phyloP scores from a whole-genome alignment of 2,113 vertebrate species.

The Chaetorhynchus papuensis region DNA sequence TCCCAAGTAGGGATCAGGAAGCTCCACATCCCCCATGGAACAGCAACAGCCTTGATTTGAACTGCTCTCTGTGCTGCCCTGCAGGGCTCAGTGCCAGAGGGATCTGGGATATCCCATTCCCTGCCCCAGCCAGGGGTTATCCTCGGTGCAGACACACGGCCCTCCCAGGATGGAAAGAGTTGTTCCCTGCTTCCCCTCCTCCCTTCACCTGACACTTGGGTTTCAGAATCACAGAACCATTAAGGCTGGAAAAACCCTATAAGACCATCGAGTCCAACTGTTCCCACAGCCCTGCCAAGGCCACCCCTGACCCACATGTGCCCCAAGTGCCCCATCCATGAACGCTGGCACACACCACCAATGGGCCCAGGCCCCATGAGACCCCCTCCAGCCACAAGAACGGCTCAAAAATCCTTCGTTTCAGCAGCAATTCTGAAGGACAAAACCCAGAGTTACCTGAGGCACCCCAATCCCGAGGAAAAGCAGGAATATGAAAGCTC shows the following conservation, averaged over 20 bases:
- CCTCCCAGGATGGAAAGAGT: not conserved
- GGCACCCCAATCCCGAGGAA: not conserved
- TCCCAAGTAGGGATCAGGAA: not conserved
- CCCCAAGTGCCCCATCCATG: not conserved
- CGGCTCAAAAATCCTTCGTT: not conserved
- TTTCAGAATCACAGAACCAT: not conserved
- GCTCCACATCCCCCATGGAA: not conserved
- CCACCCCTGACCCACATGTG: not conserved
- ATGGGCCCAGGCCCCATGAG: fast-evolving
- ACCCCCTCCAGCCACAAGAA: not conserved
- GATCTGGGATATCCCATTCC: not conserved
- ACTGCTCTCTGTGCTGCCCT: not conserved
- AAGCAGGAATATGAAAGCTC: fast-evolving
- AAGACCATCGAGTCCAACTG: not conserved
- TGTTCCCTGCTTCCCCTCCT: not conserved
- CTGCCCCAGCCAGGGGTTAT: not conserved
- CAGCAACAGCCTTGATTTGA: not conserved
- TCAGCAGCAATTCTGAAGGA: not conserved
- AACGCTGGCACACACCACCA: fast-evolving
- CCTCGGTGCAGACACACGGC: fast-evolving
- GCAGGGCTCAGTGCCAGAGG: not conserved
- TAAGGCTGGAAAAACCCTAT: fast-evolving
- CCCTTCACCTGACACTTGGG: too few relatives aligned
- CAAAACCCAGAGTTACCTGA: not conserved
- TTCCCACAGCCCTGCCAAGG: not conserved